Conservation (phyloP, 2,113 vertebrate species). For the Smithornis capensis region DNA sequence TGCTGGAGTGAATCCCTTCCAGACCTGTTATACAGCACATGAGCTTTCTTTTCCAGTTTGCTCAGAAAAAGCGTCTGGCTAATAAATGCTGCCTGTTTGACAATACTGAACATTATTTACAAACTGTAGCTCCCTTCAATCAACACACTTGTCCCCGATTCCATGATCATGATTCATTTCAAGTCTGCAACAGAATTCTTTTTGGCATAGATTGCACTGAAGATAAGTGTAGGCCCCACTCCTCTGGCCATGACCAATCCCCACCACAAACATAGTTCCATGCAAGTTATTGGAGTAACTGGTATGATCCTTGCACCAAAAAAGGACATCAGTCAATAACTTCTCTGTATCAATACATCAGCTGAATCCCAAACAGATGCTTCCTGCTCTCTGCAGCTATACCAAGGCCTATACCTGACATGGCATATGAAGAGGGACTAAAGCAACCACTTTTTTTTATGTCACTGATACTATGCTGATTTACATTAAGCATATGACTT, state of each 20-base stretch:
- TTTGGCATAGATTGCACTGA: neutral
- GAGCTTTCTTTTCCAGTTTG: neutral
- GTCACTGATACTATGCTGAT: neutral
- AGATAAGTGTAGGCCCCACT: rapidly evolving
- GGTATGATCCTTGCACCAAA: neutral
- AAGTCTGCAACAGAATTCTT: neutral
- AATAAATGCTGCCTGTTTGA: neutral
- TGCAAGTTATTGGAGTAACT: neutral
- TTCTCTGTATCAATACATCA: neutral
- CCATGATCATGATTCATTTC: neutral
- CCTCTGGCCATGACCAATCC: neutral
- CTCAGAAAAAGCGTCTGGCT: neutral
- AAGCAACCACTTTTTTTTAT: neutral
- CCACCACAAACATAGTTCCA: rapidly evolving
- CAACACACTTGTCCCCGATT: neutral
- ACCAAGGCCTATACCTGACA: neutral
- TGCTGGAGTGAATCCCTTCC: neutral
- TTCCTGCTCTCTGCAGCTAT: neutral
- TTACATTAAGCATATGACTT: neutral
- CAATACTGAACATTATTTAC: neutral
- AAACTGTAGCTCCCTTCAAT: neutral
- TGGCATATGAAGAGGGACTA: rapidly evolving
- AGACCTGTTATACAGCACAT: neutral
- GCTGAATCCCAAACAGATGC: neutral
- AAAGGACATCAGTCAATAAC: neutral